A percentile compares a stretch with the other conserved stretches of the same genome.
Conservation (phyloP, 1,140 invertebrate species). For the Penaeus chinensis region DNA sequence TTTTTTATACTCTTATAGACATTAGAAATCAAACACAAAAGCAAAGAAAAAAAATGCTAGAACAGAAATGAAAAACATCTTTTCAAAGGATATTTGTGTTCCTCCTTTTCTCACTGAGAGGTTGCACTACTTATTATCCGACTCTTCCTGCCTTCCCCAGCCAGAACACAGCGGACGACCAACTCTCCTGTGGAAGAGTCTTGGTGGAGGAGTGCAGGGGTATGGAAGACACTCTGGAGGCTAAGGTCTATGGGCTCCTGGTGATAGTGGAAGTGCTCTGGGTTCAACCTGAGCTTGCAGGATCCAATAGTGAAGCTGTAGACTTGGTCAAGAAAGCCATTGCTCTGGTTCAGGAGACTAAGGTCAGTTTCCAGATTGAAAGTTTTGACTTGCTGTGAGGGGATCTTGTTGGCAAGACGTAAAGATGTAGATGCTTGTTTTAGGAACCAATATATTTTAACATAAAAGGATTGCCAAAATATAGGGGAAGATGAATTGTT, state of each 20-base stretch:
- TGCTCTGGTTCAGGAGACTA: slow-evolving; percentile 8
- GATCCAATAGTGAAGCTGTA: neutral
- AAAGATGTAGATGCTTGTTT: too few relatives aligned
- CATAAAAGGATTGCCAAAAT: too few relatives aligned
- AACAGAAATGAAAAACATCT: too few relatives aligned
- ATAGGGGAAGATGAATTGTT: too few relatives aligned
- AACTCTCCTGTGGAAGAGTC: slow-evolving; percentile 35
- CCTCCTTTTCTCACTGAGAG: neutral
- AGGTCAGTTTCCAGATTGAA: neutral
- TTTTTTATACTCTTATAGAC: too few relatives aligned
- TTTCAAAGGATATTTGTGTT: too few relatives aligned
- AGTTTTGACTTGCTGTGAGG: too few relatives aligned
- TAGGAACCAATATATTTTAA: too few relatives aligned
- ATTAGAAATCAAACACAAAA: too few relatives aligned
- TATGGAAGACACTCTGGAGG: neutral
- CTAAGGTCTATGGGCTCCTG: slow-evolving; percentile 13
- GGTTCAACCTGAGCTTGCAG: slow-evolving; percentile 14
- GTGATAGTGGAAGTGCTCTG: slow-evolving; percentile 33
- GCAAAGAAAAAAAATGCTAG: too few relatives aligned
- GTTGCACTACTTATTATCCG: neutral
- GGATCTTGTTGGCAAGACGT: too few relatives aligned
- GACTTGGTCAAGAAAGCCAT: slow-evolving; percentile 8
- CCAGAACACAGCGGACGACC: slow-evolving; percentile 20
- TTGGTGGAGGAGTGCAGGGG: neutral
- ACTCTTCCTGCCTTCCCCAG: neutral